A percentile compares a stretch with the other conserved stretches of the same genome.
Conservation (phyloP, 2,113 vertebrate species). For the Aphyosemion australe region DNA sequence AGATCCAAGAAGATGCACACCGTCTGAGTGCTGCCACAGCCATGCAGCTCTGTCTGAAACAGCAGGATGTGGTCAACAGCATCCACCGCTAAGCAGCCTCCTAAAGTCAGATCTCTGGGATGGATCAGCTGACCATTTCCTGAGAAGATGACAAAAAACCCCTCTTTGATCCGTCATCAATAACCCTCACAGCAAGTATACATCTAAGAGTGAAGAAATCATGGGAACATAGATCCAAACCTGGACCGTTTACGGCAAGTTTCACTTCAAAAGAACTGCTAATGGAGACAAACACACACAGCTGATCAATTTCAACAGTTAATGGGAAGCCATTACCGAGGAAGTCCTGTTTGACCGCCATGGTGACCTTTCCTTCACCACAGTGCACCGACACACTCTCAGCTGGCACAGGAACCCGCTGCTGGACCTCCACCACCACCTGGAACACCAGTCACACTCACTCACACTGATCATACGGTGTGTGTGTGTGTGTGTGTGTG, state of each 20-base stretch:
- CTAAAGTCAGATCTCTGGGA: slow-evolving; percentile 58
- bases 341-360: slow-evolving; percentile 67
- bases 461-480: too few species aligned
- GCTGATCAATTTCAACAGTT: slow-evolving; percentile 6
- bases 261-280: too few species aligned
- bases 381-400: slow-evolving; percentile 56
- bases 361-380: slow-evolving; percentile 39
- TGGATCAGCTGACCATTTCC: slow-evolving; percentile 64
- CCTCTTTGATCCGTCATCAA: slow-evolving; percentile 25
- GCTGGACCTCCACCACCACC: slow-evolving; percentile 35
- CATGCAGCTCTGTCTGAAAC: slow-evolving; percentile 52
- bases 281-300: not conserved
- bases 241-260: too few species aligned
- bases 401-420: slow-evolving; percentile 23
- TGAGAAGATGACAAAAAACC: slow-evolving; percentile 20
- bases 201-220: too few species aligned
- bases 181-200: slow-evolving; percentile 39
- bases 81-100: slow-evolving; percentile 48
- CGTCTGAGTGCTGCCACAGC: slow-evolving; percentile 50
- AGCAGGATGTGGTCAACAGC: slow-evolving; percentile 17
- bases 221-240: too few species aligned
- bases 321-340: slow-evolving; percentile 49
- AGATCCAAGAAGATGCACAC: slow-evolving; percentile 19
- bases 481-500: too few species aligned
- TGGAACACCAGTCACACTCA: slow-evolving; percentile 11